Conservation (phyloP, 2,797 vertebrate species). For the Hozukius guyotensis region DNA sequence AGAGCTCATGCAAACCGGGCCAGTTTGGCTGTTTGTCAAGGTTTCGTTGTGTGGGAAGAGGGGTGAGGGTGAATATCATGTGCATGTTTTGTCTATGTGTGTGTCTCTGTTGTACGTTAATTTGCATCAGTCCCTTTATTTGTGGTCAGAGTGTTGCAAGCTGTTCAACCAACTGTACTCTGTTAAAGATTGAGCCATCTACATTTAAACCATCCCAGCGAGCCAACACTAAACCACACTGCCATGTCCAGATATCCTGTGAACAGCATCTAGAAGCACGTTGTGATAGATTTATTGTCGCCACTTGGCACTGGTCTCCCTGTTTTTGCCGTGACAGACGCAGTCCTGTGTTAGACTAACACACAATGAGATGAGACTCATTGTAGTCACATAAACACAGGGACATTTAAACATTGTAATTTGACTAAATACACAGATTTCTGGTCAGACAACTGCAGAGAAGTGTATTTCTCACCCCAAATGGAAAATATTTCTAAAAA, state of each 20-base stretch:
- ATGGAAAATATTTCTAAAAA: neutral
- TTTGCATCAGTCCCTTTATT: conserved; percentile 59
- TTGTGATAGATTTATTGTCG: conserved; percentile 57
- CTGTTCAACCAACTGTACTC: conserved; percentile 54
- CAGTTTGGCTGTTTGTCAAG: conserved; percentile 56
- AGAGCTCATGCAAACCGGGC: conserved; percentile 30
- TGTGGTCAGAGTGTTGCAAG: conserved; percentile 64
- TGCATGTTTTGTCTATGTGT: conserved; percentile 19
- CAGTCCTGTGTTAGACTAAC: neutral
- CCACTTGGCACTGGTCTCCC: conserved; percentile 15
- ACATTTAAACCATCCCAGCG: conserved; percentile 14
- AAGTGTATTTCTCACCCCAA: neutral
- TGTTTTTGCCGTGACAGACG: conserved; percentile 24
- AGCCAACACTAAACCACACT: conserved; percentile 63
- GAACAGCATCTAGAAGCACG: conserved; percentile 23
- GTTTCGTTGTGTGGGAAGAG: conserved; percentile 35
- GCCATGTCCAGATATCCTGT: conserved; percentile 63
- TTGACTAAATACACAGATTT: neutral
- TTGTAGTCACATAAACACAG: neutral
- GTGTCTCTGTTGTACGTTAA: conserved; percentile 30
- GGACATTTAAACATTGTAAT: neutral
- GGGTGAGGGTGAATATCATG: conserved; percentile 25
- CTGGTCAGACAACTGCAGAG: neutral
- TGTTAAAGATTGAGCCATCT: conserved; percentile 57
- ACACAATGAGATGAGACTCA: neutral